A percentile compares a stretch with the other conserved stretches of the same genome.
phyloP scores from a whole-genome alignment of 1,140 invertebrate genomes.

The Bilobella aurantiaca region DNA sequence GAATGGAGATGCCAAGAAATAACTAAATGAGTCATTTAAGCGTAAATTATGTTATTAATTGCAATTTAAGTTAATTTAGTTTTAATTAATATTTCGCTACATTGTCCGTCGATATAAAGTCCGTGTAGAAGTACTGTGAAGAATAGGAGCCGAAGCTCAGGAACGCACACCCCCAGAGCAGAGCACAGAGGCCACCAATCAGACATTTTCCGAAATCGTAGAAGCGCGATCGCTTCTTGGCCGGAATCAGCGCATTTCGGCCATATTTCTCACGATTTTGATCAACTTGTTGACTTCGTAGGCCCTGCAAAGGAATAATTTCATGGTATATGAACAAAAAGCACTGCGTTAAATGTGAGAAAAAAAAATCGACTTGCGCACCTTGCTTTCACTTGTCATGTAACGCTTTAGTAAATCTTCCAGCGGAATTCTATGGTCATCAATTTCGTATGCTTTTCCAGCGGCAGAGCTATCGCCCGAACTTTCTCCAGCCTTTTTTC shows the following conservation, averaged over 20 bases:
- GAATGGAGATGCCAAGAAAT: slow-evolving; percentile 88
- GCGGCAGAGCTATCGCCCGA: background rate
- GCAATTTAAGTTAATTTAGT: no score
- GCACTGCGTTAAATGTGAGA: background rate
- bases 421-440: slow-evolving; percentile 6
- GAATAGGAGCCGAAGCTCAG: slow-evolving; percentile 24
- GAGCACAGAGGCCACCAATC: slow-evolving; percentile 21
- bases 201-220: slow-evolving; percentile 20
- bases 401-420: background rate
- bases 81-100: background rate
- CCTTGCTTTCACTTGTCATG: background rate
- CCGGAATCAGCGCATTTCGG: slow-evolving; percentile 28
- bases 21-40: background rate
- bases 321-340: background rate
- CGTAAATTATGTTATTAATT: background rate
- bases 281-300: slow-evolving; percentile 20
- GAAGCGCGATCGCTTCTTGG: slow-evolving; percentile 18
- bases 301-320: slow-evolving; percentile 10
- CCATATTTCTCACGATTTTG: slow-evolving; percentile 26
- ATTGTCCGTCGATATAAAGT: slow-evolving; percentile 23
- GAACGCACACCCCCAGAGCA: slow-evolving; percentile 26
- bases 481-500: background rate
- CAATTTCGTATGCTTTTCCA: background rate
- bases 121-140: slow-evolving; percentile 25
- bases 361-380: background rate